Base-by-base conservation (phyloP, 2,113 vertebrate species). In the Notothenia coriiceps region DNA sequence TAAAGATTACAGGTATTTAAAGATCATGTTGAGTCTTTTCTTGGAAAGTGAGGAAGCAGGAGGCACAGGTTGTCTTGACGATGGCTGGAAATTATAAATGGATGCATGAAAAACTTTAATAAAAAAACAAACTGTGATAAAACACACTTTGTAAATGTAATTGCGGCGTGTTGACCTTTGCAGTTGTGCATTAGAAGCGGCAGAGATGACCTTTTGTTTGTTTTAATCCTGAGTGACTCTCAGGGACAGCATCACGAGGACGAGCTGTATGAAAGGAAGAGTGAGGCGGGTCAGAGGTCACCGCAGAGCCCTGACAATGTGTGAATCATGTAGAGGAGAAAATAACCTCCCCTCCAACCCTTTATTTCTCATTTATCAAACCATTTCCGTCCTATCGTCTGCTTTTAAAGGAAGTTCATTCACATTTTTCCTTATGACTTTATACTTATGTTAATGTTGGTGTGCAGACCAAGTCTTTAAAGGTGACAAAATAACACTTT, bases 241-340 rank as follows among this genome's bases (percentile, higher is more conserved):
- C 43, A n/a, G 55, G 50, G 15, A 80, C 55, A 12, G 33, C 6
- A 44, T 56, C 17, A 4, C 13, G 1, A 17, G 62, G 64, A 43
- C 11, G 3, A 65, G 54, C 64, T 50, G 46, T 22, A 4, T 29
- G 63, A 59, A 18, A 25, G 13, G 35, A 73, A 69, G 10, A 46
- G 54, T 0, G 43, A 17, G 8, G 29, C 35, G 33, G 77, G 85
- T 87, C 77, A 70, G 47, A 66, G 77, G 77, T 83, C 74, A 61
- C 4, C 1, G 78, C 69, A 59, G 46, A 6, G 0, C 29, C 54
- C 52, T 52, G 65, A 74, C 60, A 2, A 35, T 13, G 11, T 4
- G 65, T 70, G 70, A 78, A 70, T 78, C 52, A 65, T 46, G 60
- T 12, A 17, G 20, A 79, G 44, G 62, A 63, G 44, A 59, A 43